These are phyloP conservation scores for Brachionus manjavacas DNA, from an alignment of 1,140 invertebrate species.

Conservation along the genomic window DNA sequence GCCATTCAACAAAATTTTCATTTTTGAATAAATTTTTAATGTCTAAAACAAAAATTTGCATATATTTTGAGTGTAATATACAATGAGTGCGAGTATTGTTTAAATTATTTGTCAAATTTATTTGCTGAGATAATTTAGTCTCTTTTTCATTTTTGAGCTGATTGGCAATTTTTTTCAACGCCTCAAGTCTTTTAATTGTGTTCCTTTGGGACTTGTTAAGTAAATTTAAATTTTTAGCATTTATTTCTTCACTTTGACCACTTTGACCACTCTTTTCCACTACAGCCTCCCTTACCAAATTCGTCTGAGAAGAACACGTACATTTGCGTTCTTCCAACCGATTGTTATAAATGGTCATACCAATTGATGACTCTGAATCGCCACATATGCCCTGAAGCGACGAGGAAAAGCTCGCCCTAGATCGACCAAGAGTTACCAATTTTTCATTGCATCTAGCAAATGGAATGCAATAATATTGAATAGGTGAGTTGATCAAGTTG, in stretches of 20 bases:
- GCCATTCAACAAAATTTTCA: slow-evolving; percentile 66
- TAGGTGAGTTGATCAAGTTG: slow-evolving; percentile 71
- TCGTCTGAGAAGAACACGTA: not conserved
- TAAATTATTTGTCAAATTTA: not conserved
- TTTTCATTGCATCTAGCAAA: slow-evolving; percentile 66
- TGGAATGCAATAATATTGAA: slow-evolving; percentile 84
- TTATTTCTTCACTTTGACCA: not conserved
- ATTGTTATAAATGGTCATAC: not conserved
- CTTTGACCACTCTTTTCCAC: too few species aligned
- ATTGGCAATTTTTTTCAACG: slow-evolving; percentile 46
- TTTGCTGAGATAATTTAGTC: not conserved
- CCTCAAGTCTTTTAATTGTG: slow-evolving; percentile 51
- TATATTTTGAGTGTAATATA: slow-evolving; percentile 58
- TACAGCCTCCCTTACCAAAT: not conserved
- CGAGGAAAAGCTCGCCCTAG: not conserved
- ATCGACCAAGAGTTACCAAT: not conserved
- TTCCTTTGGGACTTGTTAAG: slow-evolving; percentile 63
- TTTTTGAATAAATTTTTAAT: slow-evolving; percentile 66
- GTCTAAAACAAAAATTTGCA: slow-evolving; percentile 80
- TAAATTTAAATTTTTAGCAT: slow-evolving; percentile 63
- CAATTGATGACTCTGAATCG: not conserved
- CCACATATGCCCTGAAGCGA: not conserved
- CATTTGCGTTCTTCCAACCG: not conserved
- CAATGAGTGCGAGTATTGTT: slow-evolving; percentile 45
- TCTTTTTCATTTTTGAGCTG: slow-evolving; percentile 40